Evolutionary conservation across 2,797 vertebrate species (phyloP).

Genomic region (Aplochiton taeniatus): DNA sequence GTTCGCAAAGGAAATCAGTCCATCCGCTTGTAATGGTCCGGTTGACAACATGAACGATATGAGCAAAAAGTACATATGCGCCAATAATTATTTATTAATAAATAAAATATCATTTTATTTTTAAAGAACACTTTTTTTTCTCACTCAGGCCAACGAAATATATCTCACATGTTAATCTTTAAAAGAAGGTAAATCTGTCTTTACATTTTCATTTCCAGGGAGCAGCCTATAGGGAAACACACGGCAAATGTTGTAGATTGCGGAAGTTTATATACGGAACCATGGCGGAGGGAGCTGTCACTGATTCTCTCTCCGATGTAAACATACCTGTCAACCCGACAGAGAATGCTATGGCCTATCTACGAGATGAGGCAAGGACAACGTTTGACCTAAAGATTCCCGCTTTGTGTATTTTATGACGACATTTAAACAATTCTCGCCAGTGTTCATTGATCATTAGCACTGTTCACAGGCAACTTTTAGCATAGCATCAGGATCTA

Average conservation of each 20-base stretch:
- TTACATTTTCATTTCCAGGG: neutral
- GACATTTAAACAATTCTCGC: no score
- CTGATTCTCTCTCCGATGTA: constrained; percentile 27
- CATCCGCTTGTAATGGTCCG: constrained; percentile 31
- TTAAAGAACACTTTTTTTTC: neutral
- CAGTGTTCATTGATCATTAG: no score
- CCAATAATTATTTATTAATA: neutral
- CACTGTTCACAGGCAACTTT: no score
- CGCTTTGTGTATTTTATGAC: no score
- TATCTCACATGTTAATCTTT: neutral
- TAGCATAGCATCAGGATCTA: no score
- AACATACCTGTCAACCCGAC: constrained; percentile 50
- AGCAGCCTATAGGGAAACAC: neutral
- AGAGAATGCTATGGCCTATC: constrained; percentile 63
- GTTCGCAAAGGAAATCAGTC: constrained; percentile 53
- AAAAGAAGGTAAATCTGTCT: accelerated
- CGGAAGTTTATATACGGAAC: neutral
- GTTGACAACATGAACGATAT: neutral
- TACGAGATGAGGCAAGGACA: constrained; percentile 73
- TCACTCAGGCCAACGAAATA: neutral
- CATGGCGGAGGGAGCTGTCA: constrained; percentile 67
- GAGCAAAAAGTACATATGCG: neutral
- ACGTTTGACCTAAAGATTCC: neutral
- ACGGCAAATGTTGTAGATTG: neutral
- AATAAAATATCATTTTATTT: neutral